A percentile compares a stretch with the other conserved stretches of the same genome.
Conservation (phyloP, 2,888 invertebrate genomes). For the Hybos culiciformis region DNA sequence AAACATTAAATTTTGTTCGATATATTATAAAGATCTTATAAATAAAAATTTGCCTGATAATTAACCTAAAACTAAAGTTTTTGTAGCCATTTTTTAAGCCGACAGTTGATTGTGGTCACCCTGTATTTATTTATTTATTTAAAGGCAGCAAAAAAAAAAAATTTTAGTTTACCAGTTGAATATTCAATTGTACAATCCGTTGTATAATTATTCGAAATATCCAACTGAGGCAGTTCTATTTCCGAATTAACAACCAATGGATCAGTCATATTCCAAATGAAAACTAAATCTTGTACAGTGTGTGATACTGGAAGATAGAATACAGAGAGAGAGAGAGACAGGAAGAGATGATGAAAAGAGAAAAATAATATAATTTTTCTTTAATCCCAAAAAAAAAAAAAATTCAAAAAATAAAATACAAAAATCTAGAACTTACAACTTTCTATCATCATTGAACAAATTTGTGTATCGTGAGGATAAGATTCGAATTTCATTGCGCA, state of each 20-base stretch:
- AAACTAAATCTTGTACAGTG: constrained; percentile 85
- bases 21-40: too few relatives aligned
- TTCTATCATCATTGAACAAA: constrained; percentile 88
- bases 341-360: not conserved
- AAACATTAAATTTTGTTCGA: too few relatives aligned
- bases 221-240: constrained; percentile 79
- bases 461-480: constrained; percentile 87
- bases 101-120: too few relatives aligned
- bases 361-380: not conserved
- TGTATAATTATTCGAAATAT: constrained; percentile 71
- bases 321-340: not conserved
- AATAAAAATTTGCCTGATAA: too few relatives aligned
- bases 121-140: too few relatives aligned
- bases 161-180: constrained; percentile 55
- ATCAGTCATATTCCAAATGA: constrained; percentile 85
- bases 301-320: constrained; percentile 60
- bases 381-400: not conserved
- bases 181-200: constrained; percentile 88
- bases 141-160: too few relatives aligned
- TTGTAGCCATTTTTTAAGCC: too few relatives aligned
- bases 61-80: too few relatives aligned
- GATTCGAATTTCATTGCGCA: constrained; percentile 91
- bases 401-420: not conserved
- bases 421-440: constrained; percentile 56
- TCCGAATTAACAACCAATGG: constrained; percentile 80